Conservation (phyloP, 2,113 vertebrate genomes). For the Ageneiosus marmoratus region DNA sequence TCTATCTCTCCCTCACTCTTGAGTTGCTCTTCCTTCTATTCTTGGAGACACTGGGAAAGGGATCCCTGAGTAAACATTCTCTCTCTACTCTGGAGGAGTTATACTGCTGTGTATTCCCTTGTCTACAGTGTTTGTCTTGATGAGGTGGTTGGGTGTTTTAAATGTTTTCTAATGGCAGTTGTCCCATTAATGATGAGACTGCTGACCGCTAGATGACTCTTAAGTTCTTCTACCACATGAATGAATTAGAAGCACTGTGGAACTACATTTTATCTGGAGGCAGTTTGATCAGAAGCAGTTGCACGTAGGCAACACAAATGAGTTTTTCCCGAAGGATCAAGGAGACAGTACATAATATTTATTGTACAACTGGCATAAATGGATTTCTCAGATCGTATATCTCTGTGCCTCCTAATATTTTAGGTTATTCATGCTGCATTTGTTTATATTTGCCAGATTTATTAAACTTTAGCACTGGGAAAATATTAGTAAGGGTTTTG, state of each 20-base stretch:
- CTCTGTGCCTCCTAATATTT: slow-evolving; percentile 21
- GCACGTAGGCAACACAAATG: neutral
- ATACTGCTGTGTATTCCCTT: neutral
- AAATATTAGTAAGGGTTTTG: slow-evolving; percentile 49
- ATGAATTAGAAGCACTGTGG: neutral
- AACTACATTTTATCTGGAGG: neutral
- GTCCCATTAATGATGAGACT: neutral
- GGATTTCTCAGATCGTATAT: slow-evolving; percentile 51
- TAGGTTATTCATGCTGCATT: neutral
- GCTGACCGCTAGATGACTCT: slow-evolving; percentile 23
- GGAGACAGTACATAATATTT: neutral
- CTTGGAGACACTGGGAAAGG: neutral
- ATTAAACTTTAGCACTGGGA: slow-evolving; percentile 45
- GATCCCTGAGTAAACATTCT: neutral
- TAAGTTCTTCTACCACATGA: neutral
- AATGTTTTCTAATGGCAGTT: slow-evolving; percentile 13
- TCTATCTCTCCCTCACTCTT: slow-evolving; percentile 58
- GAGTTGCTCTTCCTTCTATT: slow-evolving; percentile 7
- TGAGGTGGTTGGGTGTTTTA: slow-evolving; percentile 17
- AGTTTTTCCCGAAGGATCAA: neutral
- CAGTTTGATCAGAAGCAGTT: neutral
- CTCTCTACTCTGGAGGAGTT: slow-evolving; percentile 4
- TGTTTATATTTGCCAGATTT: slow-evolving; percentile 16
- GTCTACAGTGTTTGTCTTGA: slow-evolving; percentile 10
- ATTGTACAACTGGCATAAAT: neutral